Evolutionary conservation across 2,113 vertebrate genomes (phyloP), one percentile per base, ranked within the genome.

Genomic region (Tachycineta bicolor): DNA sequence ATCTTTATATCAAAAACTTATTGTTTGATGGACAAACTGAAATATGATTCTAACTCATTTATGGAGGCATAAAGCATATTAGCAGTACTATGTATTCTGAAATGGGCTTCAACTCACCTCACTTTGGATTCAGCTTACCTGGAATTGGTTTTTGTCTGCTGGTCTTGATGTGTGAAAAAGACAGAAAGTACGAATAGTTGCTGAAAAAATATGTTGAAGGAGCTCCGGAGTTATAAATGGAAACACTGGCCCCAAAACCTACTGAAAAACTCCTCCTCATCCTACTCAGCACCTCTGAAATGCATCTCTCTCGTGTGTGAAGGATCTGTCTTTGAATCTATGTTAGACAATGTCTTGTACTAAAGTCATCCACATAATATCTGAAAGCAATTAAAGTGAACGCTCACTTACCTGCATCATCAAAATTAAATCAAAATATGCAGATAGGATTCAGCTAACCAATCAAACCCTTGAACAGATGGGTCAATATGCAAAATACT

Each of bases 401-500:
- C 14, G 37, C 29, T 31, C 12, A 22, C n/a, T 75, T 44, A 87
- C 9, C 22, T 17, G 21, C 26, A 80, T 60, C 24, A 64, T 9
- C 6, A 14, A 82, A 79, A 55, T 43, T 11, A 59, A 19, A 59
- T 18, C 4, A 73, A 78, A 92, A 60, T 19, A 71, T 6, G 46
- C 6, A 21, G 39, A 46, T 5, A 58, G n/a, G 26, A 65, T 62
- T 80, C 50, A 95, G 21, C 20, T 53, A 62, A 50, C 17, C 34
- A 22, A 80, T 23, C 47, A 68, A 83, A 65, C 2, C 10, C 21
- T 53, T n/a, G 21, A 90, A 46, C 15, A 33, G 34, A 64, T 23
- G 20, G 12, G 12, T 44, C 29, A 52, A 2, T 26, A 43, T 0
- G 0, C 33, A 76, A 70, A 52, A 55, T 28, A 68, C 0, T 37